Conservation (phyloP, 2,888 invertebrate genomes). For the Steromphala cineraria region DNA sequence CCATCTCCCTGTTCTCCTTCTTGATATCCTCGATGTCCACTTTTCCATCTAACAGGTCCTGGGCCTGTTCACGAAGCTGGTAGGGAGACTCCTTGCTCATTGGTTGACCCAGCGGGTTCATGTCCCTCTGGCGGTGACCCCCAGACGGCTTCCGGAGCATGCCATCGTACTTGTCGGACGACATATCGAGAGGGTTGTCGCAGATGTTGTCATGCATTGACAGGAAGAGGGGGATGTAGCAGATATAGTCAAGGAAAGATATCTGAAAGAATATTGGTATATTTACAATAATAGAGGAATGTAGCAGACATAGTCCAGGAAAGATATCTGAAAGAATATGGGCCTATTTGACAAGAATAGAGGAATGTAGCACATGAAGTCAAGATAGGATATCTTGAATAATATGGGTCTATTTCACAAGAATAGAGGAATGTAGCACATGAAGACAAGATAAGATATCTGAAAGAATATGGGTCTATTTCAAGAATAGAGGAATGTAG, state of each 20-base stretch:
- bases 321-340: too few species aligned
- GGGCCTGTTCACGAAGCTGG: constrained; percentile 58
- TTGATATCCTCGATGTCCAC: constrained; percentile 47
- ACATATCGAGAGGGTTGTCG: constrained; percentile 73
- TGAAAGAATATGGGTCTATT: too few species aligned
- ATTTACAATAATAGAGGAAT: too few species aligned
- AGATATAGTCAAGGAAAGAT: constrained; percentile 74
- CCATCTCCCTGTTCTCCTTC: constrained; percentile 55
- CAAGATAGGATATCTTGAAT: too few species aligned
- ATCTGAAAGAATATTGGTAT: too few species aligned
- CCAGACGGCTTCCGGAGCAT: constrained; percentile 58
- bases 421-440: too few species aligned
- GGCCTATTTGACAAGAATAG: too few species aligned
- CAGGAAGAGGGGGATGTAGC: constrained; percentile 74
- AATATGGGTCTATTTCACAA: too few species aligned
- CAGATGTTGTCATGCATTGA: constrained; percentile 75
- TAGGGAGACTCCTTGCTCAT: constrained; percentile 61
- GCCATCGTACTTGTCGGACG: constrained; percentile 65
- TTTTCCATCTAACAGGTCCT: constrained; percentile 63
- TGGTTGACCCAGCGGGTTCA: constrained; percentile 72
- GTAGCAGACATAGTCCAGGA: too few species aligned
- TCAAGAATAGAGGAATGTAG: too few species aligned
- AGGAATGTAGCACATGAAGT: too few species aligned
- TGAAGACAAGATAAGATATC: too few species aligned
- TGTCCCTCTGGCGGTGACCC: constrained; percentile 66